Evolutionary conservation across 2,113 vertebrate genomes (phyloP), one percentile per base, ranked within the genome.

Genomic region (Corythoichthys haematopterus): DNA sequence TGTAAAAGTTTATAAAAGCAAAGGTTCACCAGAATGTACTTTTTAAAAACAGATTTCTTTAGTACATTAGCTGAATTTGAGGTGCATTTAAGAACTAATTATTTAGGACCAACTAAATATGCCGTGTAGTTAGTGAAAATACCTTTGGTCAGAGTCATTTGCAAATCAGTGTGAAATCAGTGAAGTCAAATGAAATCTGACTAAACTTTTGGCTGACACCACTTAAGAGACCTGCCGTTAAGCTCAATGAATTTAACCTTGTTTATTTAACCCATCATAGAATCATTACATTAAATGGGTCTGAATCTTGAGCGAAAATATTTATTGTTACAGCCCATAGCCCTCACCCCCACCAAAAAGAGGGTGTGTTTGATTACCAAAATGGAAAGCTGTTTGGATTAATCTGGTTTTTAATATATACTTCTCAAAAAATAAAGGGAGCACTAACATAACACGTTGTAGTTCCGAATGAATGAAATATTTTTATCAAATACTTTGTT

Each of bases 251-350:
- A 72, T 76, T 81, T 61, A 56, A 35, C 55, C 72, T 72, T 73
- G 84, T 77, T 83, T 56, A 78, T 80, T 78, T 68, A 67, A n/a
- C 65, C 47, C 80, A 83, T 83, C 77, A 78, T 66, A 5, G 66
- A 87, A 75, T 85, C 72, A 79, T 71, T 53, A 51, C 68, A 77
- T 81, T 76, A 72, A 67, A 58, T 55, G 61, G 60, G 65, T 69
- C 75, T 79, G 76, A 65, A 68, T 53, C 68, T 63, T 85, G 1
- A 64, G 67, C 52, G 71, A 46, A 64, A 69, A 79, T 79, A 69
- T 43, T 66, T 79, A 72, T 77, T 76, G 68, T 76, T 68, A 64
- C 58, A 59, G 45, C 66, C 67, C 75, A 79, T 75, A 55, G 20
- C 20, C 20, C 20, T 28, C 20, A 28, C 20, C 20, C 20, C 20